These are phyloP conservation scores for Mechanitis messenoides DNA, from an alignment of 2,888 invertebrate genomes.

Conservation along the genomic window DNA sequence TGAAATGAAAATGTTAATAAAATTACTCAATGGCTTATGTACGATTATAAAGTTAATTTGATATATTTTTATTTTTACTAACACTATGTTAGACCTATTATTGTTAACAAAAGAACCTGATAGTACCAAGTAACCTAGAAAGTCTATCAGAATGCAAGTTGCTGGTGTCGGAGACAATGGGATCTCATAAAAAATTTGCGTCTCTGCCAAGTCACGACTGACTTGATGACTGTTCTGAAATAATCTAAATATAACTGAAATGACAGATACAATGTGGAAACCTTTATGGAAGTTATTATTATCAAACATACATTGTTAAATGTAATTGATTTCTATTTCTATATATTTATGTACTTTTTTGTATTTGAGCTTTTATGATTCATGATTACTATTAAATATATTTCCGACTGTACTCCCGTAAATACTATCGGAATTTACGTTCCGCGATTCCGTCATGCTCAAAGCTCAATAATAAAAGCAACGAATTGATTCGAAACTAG, in stretches of 20 bases:
- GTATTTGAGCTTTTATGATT: too few relatives aligned
- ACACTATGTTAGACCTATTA: conserved; percentile 12
- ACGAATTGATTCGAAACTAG: too few relatives aligned
- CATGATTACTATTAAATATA: too few relatives aligned
- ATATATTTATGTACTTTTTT: too few relatives aligned
- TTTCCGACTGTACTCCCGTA: too few relatives aligned
- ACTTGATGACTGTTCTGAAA: conserved; percentile 9
- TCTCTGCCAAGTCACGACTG: conserved; percentile 22
- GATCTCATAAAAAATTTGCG: conserved; percentile 19
- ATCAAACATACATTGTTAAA: too few relatives aligned
- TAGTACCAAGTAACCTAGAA: conserved; percentile 24
- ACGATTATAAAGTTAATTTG: conserved; percentile 1
- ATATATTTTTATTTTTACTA: too few relatives aligned
- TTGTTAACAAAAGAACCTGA: conserved; percentile 19
- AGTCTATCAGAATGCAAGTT: conserved; percentile 19
- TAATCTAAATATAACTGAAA: conserved; percentile 11
- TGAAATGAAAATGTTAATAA: not conserved
- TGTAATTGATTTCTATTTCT: too few relatives aligned
- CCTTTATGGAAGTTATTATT: too few relatives aligned
- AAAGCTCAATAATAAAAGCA: too few relatives aligned
- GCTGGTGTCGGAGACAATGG: conserved; percentile 23
- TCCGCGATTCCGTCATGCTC: too few relatives aligned
- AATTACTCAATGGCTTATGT: conserved; percentile 15
- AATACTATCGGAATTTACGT: too few relatives aligned
- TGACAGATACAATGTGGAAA: conserved; percentile 1